Evolutionary conservation across 2,797 vertebrate species (phyloP).

Genomic region (Falco novaeseelandiae): DNA sequence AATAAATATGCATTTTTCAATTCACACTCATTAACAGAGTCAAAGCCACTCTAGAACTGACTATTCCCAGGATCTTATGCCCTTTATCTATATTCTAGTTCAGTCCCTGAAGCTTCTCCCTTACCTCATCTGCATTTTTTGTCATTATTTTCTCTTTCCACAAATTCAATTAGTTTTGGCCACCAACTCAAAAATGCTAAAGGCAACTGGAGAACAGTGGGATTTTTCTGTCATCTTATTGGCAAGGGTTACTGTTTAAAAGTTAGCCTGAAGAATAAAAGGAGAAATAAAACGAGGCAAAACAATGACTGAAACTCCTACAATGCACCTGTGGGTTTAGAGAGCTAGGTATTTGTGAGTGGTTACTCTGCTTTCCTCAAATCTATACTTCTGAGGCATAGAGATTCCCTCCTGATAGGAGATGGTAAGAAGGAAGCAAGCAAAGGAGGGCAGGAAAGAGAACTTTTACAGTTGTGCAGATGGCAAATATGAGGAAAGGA

Average conservation of each 20-base stretch:
- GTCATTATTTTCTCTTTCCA: slow-evolving; percentile 29
- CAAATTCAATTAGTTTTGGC: slow-evolving; percentile 25
- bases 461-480: not conserved
- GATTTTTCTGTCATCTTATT: not conserved
- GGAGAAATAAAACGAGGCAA: not conserved
- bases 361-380: not conserved
- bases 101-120: not conserved
- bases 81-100: slow-evolving; percentile 14
- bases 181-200: not conserved
- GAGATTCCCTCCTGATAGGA: not conserved
- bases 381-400: not conserved
- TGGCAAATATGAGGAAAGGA: not conserved
- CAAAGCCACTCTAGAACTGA: not conserved
- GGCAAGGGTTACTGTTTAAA: not conserved
- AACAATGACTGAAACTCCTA: not conserved
- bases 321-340: not conserved
- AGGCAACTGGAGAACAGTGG: not conserved
- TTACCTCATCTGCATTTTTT: slow-evolving; percentile 28
- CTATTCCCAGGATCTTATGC: not conserved
- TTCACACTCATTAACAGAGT: not conserved
- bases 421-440: not conserved
- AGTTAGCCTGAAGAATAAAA: not conserved
- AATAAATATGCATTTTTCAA: slow-evolving; percentile 11
- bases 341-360: not conserved
- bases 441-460: not conserved